Base-by-base conservation (phyloP, 2,797 vertebrate genomes). In the Pseudopleuronectes americanus region DNA sequence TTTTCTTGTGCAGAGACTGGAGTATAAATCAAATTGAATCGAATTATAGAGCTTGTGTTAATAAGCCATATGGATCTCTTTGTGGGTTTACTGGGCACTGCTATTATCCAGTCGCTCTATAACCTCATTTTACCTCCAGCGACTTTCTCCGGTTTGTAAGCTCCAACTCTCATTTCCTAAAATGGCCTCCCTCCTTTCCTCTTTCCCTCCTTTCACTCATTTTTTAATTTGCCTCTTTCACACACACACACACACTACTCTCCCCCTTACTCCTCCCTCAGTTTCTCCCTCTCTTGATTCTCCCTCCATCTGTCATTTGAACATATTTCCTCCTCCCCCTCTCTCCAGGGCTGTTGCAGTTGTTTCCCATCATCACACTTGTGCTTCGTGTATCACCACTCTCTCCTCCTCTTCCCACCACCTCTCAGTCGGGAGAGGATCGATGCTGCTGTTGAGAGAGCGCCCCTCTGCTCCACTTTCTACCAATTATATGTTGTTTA, bases 391-490 rank as follows among this genome's bases (percentile, higher is more conserved):
- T 33, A 33, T 21, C 28, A 14, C 23, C 10, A 12, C 51, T 21
- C 38, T 65, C 33, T 19, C 28, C 22, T n/a, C 23, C 55, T 33
- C n/a, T 57, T 10, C 31, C 7, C 22, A 8, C n/a, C 69, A 41
- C 45, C n/a, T 43, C 36, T 54, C 56, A 17, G 33, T 60, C 62
- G n/a, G 38, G 17, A n/a, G 26, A 59, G 22, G 28, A 67, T 74
- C 64, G 22, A 74, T 74, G 56, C 43, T 8, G n/a, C 10, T 67
- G 41, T 49, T 49, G 64, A 74, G 51, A 61, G 56, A 56, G 56
- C 38, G n/a, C 43, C 61, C 52, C 51, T 49, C 57, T 49, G 28
- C 51, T 49, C 63, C 12, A 19, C 49, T 60, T 21, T 22, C 49
- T n/a, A 8, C 19, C 43, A 67, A 67, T 61, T 61, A 63, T 49